phyloP scores from a whole-genome alignment of 2,888 invertebrate species.

The Acanthosepion pharaonis region DNA sequence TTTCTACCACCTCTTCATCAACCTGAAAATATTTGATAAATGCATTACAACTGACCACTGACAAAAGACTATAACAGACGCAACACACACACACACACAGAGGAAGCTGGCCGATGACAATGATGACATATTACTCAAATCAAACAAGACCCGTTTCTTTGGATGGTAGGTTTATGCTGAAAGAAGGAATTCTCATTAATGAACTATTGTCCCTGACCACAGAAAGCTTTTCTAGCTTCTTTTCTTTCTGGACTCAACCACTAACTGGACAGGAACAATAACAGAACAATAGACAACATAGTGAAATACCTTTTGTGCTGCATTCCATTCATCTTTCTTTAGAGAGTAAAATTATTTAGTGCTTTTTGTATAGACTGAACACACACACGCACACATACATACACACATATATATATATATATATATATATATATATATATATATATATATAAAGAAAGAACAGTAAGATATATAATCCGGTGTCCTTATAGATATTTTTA shows the following conservation, averaged over 20 bases:
- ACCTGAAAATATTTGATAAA: not conserved
- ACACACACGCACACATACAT: too few relatives aligned
- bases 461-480: too few relatives aligned
- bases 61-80: not conserved
- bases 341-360: not conserved
- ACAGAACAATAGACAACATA: not conserved
- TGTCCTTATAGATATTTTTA: too few relatives aligned
- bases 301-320: not conserved
- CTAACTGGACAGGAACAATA: not conserved
- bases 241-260: not conserved
- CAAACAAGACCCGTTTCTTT: not conserved
- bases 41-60: not conserved
- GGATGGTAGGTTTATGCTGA: not conserved
- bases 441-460: too few relatives aligned
- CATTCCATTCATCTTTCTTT: not conserved
- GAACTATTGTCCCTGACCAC: not conserved
- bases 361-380: not conserved
- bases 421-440: not conserved
- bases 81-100: not conserved
- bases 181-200: not conserved
- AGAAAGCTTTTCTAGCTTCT: not conserved
- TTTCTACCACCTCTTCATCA: not conserved
- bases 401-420: not conserved
- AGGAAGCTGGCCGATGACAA: not conserved
- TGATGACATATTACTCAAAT: not conserved